Evolutionary conservation across 2,797 vertebrate genomes (phyloP), one percentile per base, ranked within the genome.

Genomic region (Oreochromis mossambicus): DNA sequence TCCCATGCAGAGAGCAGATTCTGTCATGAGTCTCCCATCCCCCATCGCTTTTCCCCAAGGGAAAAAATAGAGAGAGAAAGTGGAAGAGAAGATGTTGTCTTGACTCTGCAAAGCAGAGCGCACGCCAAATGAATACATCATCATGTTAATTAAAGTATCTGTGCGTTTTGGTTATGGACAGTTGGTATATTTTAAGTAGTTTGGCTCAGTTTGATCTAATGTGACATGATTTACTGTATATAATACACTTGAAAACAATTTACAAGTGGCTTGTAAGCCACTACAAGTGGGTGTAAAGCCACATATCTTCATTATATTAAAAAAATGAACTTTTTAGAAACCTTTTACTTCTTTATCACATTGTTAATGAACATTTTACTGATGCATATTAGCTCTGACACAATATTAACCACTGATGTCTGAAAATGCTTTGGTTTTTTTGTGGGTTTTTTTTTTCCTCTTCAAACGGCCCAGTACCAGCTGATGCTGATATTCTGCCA

Each of bases 1-100:
- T 92, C 89, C 90, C 91, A 91, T 93, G 94, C 86, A 91, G 93
- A 91, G 91, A 94, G 92, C 93, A 94, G 90, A 93, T 93, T 94
- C 93, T 94, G 92, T 94, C 89, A 90, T 94, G 87, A 92, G 86
- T 66, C 83, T 91, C 90, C 94, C 95, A 86, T 95, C 94, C 94
- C 95, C 95, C 95, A 92, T 36, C 86, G 86, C 89, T 86, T 89
- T 68, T 89, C 95, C 93, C 88, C 10, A 55, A 82, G 91, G 92
- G 88, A 87, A 82, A 73, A 80, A 81, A 58, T 86, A 81, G 83
- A 84, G 84, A 66, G 79, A 81, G 82, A 83, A 79, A 88, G 86
- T 83, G 84, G 54, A 78, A 80, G 85, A 83, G 90, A 75, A 87
- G 83, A 90, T 86, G 89, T 82, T 83, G 88, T 88, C 87, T 93